Evolutionary conservation across 2,888 invertebrate species (phyloP).

Genomic region (Athrips mouffetella): DNA sequence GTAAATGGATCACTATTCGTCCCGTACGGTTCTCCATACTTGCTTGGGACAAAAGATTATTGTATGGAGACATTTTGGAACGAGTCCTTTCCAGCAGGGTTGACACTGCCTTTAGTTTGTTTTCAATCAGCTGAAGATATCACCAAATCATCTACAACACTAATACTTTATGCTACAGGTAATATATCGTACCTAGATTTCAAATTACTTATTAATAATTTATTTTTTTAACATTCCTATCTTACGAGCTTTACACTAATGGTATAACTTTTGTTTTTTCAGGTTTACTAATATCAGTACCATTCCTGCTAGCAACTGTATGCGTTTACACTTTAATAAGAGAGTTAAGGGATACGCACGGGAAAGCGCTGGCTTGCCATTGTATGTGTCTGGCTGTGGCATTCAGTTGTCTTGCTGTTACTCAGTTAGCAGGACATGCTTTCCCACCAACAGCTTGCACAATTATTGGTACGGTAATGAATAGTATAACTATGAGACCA

Average conservation of each 20-base stretch:
- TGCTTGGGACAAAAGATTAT: slow-evolving; percentile 74
- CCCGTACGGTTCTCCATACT: slow-evolving; percentile 61
- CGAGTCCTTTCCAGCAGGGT: slow-evolving; percentile 57
- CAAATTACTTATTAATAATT: no score
- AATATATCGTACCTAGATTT: no score
- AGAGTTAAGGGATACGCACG: slow-evolving; percentile 75
- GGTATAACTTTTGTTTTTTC: slow-evolving; percentile 27
- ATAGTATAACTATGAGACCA: not conserved
- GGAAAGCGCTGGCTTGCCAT: slow-evolving; percentile 77
- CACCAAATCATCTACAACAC: slow-evolving; percentile 53
- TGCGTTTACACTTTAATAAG: slow-evolving; percentile 69
- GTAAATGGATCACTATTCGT: slow-evolving; percentile 79
- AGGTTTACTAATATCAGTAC: slow-evolving; percentile 74
- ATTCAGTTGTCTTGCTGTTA: slow-evolving; percentile 73
- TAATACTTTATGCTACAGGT: slow-evolving; percentile 67
- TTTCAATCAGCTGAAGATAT: slow-evolving; percentile 48
- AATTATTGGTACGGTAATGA: slow-evolving; percentile 56
- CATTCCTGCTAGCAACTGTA: slow-evolving; percentile 72
- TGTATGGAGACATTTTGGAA: slow-evolving; percentile 80
- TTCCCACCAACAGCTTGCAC: slow-evolving; percentile 67
- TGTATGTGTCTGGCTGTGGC: slow-evolving; percentile 75
- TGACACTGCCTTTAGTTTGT: slow-evolving; percentile 77
- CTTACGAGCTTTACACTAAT: not conserved
- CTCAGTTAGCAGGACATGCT: slow-evolving; percentile 72
- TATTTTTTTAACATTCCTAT: not conserved